A percentile compares a stretch with the other conserved stretches of the same genome.
phyloP scores from a whole-genome alignment of 2,888 invertebrate genomes.

The Mactromeris polynyma region DNA sequence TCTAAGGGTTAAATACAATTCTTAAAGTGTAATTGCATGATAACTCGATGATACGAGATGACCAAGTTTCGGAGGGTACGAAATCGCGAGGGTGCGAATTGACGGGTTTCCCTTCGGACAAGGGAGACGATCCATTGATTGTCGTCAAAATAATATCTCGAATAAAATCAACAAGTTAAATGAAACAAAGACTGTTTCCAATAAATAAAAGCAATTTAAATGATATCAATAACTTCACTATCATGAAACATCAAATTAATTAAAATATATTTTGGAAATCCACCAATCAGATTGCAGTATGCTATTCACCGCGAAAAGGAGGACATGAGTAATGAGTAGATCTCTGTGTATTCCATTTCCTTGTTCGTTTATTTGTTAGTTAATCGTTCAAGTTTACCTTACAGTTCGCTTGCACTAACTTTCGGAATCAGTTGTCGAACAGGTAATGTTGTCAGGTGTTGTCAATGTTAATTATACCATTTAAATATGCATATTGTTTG shows the following conservation, averaged over 20 bases:
- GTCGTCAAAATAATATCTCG: background rate
- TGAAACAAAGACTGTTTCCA: background rate
- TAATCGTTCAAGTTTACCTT: background rate
- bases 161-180: background rate
- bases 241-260: background rate
- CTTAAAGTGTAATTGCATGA: too few species aligned
- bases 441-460: conserved; percentile 8
- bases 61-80: too few species aligned
- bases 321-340: conserved; percentile 58
- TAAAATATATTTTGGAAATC: conserved; percentile 8
- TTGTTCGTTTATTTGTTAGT: conserved; percentile 47
- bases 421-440: background rate
- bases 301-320: conserved; percentile 30
- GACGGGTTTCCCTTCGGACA: background rate
- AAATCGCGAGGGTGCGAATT: too few species aligned
- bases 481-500: background rate
- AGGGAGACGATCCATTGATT: background rate
- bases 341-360: conserved; percentile 54
- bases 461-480: background rate
- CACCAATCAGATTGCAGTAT: conserved; percentile 28
- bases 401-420: background rate
- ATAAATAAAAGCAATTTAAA: background rate
- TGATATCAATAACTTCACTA: background rate
- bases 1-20: too few species aligned
- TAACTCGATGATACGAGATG: too few species aligned